Percentiles rank a stretch among this genome's conserved stretches.
These are phyloP conservation scores for Gymnopithys bicolor DNA, from an alignment of 2,797 vertebrate species.

Conservation along the genomic window DNA sequence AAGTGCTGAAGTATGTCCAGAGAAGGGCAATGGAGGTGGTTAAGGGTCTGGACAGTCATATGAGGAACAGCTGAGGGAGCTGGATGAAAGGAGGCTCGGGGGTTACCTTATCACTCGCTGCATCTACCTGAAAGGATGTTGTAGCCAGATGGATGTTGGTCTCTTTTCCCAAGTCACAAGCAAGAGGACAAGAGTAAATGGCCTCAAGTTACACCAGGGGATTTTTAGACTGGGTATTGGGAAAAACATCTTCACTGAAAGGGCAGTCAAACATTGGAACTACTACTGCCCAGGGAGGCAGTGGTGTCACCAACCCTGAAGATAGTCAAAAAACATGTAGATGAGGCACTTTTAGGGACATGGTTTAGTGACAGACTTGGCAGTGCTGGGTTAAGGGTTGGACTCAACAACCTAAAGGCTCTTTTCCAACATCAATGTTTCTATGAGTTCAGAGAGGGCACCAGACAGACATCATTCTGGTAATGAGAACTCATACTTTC, in stretches of 20 bases:
- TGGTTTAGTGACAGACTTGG: background rate
- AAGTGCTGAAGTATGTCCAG: background rate
- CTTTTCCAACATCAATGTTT: background rate
- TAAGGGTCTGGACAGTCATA: background rate
- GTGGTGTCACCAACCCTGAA: background rate
- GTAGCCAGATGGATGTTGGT: background rate
- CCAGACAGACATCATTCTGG: background rate
- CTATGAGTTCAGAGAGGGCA: background rate
- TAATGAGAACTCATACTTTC: background rate
- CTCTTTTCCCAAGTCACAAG: background rate
- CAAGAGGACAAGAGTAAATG: background rate
- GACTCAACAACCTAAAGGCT: background rate
- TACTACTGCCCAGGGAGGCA: background rate
- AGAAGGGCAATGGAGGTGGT: background rate
- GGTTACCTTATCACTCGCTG: background rate
- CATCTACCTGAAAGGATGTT: background rate
- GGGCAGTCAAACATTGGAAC: background rate
- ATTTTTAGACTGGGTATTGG: background rate
- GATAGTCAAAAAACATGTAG: rapidly evolving
- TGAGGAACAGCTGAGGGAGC: background rate
- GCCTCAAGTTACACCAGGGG: background rate
- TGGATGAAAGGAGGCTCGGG: background rate
- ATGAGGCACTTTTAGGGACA: background rate
- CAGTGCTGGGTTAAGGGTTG: background rate
- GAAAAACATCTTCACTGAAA: background rate